Conservation (phyloP, 2,888 invertebrate genomes). For the Chaetoderma sp. region DNA sequence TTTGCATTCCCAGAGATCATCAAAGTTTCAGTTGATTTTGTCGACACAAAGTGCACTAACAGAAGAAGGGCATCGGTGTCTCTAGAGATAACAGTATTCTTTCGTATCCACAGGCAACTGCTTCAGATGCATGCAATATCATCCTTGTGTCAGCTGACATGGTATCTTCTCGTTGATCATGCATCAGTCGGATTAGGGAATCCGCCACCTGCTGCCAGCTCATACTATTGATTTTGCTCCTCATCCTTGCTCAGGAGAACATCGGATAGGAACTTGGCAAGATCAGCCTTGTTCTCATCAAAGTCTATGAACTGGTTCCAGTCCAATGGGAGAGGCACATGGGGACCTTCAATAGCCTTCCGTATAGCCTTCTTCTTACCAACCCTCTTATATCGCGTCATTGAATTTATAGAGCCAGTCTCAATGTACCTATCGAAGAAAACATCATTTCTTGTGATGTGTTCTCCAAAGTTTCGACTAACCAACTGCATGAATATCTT, state of each 20-base stretch:
- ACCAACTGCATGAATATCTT: conserved; percentile 14
- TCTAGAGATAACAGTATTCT: no score
- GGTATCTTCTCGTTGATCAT: no score
- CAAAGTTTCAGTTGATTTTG: conserved; percentile 4
- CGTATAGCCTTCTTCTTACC: no score
- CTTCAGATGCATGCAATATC: no score
- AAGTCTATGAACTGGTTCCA: conserved; percentile 25
- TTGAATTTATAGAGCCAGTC: conserved; percentile 20
- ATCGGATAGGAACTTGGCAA: conserved; percentile 14
- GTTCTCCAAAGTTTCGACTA: conserved; percentile 3
- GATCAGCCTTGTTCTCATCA: conserved; percentile 25
- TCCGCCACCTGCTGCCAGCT: no score
- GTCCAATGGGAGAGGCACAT: conserved; percentile 21
- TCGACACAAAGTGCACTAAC: conserved; percentile 8
- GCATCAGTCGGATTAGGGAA: no score
- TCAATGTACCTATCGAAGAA: conserved; percentile 21
- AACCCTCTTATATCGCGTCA: conserved; percentile 15
- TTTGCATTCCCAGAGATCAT: conserved; percentile 19
- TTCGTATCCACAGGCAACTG: no score
- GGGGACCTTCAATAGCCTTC: no score
- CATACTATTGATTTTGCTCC: no score
- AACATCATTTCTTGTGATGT: conserved; percentile 13
- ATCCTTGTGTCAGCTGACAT: no score
- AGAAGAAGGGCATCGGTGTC: no score
- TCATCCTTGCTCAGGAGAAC: not conserved